These are phyloP conservation scores for Graphium colonna DNA, from an alignment of 2,888 invertebrate genomes.

Conservation along the genomic window DNA sequence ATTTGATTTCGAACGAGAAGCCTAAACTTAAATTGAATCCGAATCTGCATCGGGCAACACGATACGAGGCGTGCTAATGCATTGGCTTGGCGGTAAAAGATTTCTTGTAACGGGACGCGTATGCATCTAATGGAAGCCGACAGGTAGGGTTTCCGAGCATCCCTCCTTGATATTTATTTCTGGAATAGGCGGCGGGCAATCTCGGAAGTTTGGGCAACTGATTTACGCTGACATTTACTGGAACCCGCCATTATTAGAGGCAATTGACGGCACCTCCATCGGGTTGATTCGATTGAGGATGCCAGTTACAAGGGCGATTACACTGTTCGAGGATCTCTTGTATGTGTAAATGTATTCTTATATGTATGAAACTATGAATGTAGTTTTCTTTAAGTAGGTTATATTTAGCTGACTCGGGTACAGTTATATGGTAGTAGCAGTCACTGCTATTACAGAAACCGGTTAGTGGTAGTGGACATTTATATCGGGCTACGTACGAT, in stretches of 20 bases:
- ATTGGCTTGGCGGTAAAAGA: conserved; percentile 35
- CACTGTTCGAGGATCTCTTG: too few relatives aligned
- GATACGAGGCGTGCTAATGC: conserved; percentile 35
- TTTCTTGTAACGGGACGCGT: conserved; percentile 27
- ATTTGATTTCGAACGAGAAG: not conserved
- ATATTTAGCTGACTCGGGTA: too few relatives aligned
- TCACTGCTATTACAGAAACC: too few relatives aligned
- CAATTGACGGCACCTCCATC: not conserved
- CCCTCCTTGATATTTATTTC: conserved; percentile 13
- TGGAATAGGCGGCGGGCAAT: not conserved
- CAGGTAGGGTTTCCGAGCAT: conserved; percentile 21
- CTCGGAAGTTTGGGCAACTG: not conserved
- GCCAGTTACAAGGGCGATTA: not conserved
- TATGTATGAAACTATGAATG: too few relatives aligned
- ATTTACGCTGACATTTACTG: not conserved
- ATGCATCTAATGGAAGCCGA: conserved; percentile 29
- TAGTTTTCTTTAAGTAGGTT: too few relatives aligned
- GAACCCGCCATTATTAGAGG: not conserved
- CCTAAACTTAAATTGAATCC: conserved; percentile 6
- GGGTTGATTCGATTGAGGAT: not conserved
- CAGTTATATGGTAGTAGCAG: too few relatives aligned
- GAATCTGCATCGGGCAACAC: conserved; percentile 26
- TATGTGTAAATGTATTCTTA: too few relatives aligned
- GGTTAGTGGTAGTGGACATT: too few relatives aligned
- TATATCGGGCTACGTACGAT: too few relatives aligned